Base-by-base conservation (phyloP, 2,888 invertebrate genomes). In the Rhyacophila evoluta region DNA sequence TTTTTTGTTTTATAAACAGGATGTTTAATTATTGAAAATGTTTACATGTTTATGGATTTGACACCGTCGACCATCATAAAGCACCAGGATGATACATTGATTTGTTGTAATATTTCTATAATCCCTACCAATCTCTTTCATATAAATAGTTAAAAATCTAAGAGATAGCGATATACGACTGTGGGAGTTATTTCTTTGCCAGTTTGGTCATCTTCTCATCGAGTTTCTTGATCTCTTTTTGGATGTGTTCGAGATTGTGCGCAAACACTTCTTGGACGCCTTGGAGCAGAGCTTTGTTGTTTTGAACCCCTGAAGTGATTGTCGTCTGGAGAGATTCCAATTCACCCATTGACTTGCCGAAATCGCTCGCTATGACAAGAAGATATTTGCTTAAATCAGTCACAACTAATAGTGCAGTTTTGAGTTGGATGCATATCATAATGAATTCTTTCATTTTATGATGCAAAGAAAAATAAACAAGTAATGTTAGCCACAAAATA, bases 261-360 rank as follows among this genome's bases (percentile, higher is more conserved):
- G 94, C 93, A 85, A 97, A 95, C 77, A 94, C 95, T 84, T 94
- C 94, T 84, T 96, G 95, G 0, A 96, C 94, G 0, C 94, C 94
- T 85, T 94, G 93, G 11, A 97, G 86, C 2, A 96, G 85, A 28
- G 92, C 91, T 85, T 95, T 94, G 86, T 96, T 96, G 85, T 94
- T 94, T n/a, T 94, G 92, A 6, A 96, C 91, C 10, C 93, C 93
- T 4, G 91, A 89, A 0, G 92, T 89, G 82, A 96, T 93, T 80
- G 93, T 93, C 27, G 92, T 91, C 85, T 97, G 95, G 25, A 94
- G 89, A 1, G 93, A 92, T 86, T 95, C 95, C 39, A 97, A 88
- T 86, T 97, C 96, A 0, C 94, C 92, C 72, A 98, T 88, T 0
- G 96, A 94, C 87, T 95, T 95, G 73, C 94, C 93, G 85, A 97